Evolutionary conservation across 2,888 invertebrate species (phyloP), one percentile per base, ranked within the genome.

Genomic region (Trachelus stipa): DNA sequence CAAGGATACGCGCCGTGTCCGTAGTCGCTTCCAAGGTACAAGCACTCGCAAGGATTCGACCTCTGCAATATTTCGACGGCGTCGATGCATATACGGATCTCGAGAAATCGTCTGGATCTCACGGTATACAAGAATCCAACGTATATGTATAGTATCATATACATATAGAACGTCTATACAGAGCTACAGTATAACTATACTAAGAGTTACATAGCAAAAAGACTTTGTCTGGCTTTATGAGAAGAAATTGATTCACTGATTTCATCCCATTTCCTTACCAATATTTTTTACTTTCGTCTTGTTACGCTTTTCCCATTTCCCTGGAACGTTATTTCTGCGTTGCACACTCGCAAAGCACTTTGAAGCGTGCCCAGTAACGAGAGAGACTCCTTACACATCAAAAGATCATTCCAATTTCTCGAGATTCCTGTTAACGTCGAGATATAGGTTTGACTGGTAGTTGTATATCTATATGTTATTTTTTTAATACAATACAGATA

Each of bases 1-100:
- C 75, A 74, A 76, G 73, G 74, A 68, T 56, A 56, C 56, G 23
- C 56, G 56, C 56, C 56, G 56, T 56, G 56, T 56, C 56, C 56
- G 56, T 56, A 56, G 23, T 56, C 56, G 56, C 56, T 56, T 56
- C 56, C 56, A 56, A 56, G 23, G 23, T 56, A 56, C 56, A 56
- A 56, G 56, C 23, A 56, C 56, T 56, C 23, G 56, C 23, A 23
- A 56, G 56, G 56, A 56, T 56, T 56, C 56, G 56, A 56, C 56
- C 56, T 56, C 56, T 56, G 23, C 56, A 56, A 56, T 56, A 56
- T 56, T 23, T 56, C 56, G 56, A 56, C 56, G 23, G 56, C 56
- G 56, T 56, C 56, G 56, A 56, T 56, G 56, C 56, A 56, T 56
- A 56, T 56, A 56, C 56, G 56, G 56, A 56, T 56, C 56, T 56